These are phyloP conservation scores for Muscidifurax raptorellus DNA, from an alignment of 1,140 invertebrate genomes.

Conservation along the genomic window DNA sequence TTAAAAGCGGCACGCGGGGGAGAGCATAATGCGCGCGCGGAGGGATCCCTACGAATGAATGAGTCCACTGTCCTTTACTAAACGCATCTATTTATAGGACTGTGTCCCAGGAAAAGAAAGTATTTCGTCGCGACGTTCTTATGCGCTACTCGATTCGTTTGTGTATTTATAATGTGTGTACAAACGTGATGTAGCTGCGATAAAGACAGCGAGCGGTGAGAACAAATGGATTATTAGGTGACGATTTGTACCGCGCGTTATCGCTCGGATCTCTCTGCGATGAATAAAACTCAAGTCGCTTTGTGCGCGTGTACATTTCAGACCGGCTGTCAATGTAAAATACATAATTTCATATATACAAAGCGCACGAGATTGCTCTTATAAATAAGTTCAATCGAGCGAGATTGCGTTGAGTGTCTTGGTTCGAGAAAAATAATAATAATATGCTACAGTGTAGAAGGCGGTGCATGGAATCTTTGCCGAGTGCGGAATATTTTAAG, in stretches of 20 bases:
- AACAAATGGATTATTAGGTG: neutral
- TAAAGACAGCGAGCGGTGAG: neutral
- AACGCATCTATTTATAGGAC: constrained; percentile 64
- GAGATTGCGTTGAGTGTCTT: neutral
- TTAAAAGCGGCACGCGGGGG: neutral
- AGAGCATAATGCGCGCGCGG: neutral
- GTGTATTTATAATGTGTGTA: neutral
- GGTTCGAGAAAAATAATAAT: neutral
- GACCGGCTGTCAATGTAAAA: constrained; percentile 3
- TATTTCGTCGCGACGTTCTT: neutral
- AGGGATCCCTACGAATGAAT: constrained; percentile 62
- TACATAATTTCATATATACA: neutral
- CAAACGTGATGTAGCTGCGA: neutral
- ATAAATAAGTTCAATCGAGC: neutral
- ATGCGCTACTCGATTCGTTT: neutral
- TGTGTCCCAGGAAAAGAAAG: constrained; percentile 53
- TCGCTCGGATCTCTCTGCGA: neutral
- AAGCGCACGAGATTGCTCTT: neutral
- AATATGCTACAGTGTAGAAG: neutral
- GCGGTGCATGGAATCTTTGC: neutral
- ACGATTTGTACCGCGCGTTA: neutral
- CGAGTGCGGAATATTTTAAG: neutral
- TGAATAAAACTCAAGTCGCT: neutral
- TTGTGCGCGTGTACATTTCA: neutral
- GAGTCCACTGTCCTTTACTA: constrained; percentile 68